Evolutionary conservation across 2,888 invertebrate genomes (phyloP).

Genomic region (Athalia circularis): DNA sequence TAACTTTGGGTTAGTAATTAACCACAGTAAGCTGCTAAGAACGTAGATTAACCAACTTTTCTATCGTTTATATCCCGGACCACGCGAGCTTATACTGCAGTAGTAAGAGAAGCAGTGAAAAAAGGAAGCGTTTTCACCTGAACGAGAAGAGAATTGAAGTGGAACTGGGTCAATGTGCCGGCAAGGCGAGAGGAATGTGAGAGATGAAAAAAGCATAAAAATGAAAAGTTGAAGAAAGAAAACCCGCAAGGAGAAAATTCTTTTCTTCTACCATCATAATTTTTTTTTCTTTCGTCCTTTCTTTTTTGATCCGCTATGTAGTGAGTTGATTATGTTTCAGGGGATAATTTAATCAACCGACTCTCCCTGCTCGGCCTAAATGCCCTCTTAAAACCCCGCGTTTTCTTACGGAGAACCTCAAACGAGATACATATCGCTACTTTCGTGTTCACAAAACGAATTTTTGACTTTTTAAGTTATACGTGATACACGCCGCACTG

Average conservation of each 20-base stretch:
- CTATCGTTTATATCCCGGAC: neutral
- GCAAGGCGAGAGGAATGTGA: constrained; percentile 22
- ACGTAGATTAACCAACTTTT: constrained; percentile 45
- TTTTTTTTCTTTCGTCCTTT: no score
- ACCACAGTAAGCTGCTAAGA: constrained; percentile 32
- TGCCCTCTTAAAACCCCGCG: constrained; percentile 8
- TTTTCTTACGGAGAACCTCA: neutral
- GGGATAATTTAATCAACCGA: constrained; percentile 37
- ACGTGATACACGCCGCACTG: no score
- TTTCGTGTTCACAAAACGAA: no score
- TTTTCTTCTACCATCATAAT: no score
- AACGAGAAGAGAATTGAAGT: constrained; percentile 34
- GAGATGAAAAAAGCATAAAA: constrained; percentile 32
- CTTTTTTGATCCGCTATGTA: no score
- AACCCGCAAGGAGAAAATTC: neutral
- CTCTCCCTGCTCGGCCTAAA: neutral
- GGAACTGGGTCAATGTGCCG: constrained; percentile 43
- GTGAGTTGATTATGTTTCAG: constrained; percentile 27
- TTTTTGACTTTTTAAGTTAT: no score
- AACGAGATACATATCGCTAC: neutral
- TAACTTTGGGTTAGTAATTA: constrained; percentile 60
- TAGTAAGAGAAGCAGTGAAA: constrained; percentile 3
- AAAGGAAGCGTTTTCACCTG: constrained; percentile 35
- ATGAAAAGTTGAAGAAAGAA: constrained; percentile 5
- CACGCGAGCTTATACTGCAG: neutral